A percentile compares a stretch with the other conserved stretches of the same genome.
Conservation (phyloP, 2,113 vertebrate genomes). For the Regulus satrapa region DNA sequence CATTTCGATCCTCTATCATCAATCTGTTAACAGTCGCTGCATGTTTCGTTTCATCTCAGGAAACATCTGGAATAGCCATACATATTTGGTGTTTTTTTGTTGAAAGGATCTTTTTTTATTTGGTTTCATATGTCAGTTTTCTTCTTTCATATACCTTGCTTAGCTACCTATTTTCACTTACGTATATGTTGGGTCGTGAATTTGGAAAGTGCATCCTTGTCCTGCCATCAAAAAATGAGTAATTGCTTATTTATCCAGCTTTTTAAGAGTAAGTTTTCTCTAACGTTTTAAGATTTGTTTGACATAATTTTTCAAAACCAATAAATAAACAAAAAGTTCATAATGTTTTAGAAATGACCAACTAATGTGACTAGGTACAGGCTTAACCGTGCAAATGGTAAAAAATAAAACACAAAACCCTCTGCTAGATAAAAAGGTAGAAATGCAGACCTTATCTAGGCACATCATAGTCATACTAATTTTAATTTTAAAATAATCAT, state of each 20-base stretch:
- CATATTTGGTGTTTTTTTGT: constrained; percentile 37
- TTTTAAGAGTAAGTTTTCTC: neutral
- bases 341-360: neutral
- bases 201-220: neutral
- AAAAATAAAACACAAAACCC: neutral
- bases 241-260: neutral
- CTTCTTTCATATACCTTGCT: constrained; percentile 23
- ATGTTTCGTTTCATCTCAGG: constrained; percentile 66
- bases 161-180: constrained; percentile 56
- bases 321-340: neutral
- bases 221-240: neutral
- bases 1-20: constrained; percentile 50
- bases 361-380: neutral
- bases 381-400: neutral
- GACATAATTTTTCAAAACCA: neutral
- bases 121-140: constrained; percentile 48
- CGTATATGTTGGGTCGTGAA: neutral
- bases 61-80: constrained; percentile 64
- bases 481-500: neutral
- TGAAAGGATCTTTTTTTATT: constrained; percentile 54
- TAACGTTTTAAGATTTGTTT: neutral
- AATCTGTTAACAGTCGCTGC: constrained; percentile 35
- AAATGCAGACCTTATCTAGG: neutral
- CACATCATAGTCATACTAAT: neutral
- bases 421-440: neutral